Percentiles rank a stretch among this genome's conserved stretches.
Evolutionary conservation across 2,888 invertebrate species (phyloP).

Genomic region (Ophion costatus): DNA sequence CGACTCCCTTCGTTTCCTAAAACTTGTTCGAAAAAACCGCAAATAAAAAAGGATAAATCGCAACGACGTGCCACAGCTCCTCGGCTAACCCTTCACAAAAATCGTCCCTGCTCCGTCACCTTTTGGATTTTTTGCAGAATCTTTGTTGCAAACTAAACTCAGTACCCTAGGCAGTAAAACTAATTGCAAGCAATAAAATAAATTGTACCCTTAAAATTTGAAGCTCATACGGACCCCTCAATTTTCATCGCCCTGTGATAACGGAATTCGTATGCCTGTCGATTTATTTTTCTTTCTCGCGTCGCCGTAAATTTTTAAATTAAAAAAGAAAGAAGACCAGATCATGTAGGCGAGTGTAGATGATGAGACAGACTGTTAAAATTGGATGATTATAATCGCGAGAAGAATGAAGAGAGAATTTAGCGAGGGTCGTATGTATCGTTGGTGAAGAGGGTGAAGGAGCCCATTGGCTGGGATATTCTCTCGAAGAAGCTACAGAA

Average conservation of each 20-base stretch:
- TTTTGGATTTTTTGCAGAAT: too few relatives aligned
- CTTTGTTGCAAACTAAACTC: too few relatives aligned
- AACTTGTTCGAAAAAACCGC: too few relatives aligned
- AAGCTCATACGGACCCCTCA: background rate
- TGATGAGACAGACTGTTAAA: slow-evolving; percentile 60
- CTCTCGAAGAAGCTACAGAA: slow-evolving; percentile 45
- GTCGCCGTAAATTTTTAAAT: background rate
- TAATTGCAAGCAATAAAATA: background rate
- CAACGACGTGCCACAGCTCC: too few relatives aligned
- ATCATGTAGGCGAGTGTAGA: slow-evolving; percentile 20
- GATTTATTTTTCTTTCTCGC: background rate
- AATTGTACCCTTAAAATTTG: background rate
- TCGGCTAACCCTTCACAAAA: too few relatives aligned
- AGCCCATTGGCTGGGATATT: slow-evolving; percentile 44
- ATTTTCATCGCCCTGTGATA: too few relatives aligned
- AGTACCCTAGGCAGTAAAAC: background rate
- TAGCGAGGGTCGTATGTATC: slow-evolving; percentile 38
- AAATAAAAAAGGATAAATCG: too few relatives aligned
- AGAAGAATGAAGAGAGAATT: slow-evolving; percentile 65
- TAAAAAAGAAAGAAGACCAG: background rate
- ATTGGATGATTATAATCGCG: slow-evolving; percentile 49
- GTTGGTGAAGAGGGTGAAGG: slow-evolving; percentile 30
- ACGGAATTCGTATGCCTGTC: too few relatives aligned
- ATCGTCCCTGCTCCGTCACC: too few relatives aligned
- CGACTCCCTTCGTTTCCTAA: too few relatives aligned